Evolutionary conservation across 64 coral and sea anemone genomes (phyloP).

Genomic region (Dendrophyllia cribrosa): DNA sequence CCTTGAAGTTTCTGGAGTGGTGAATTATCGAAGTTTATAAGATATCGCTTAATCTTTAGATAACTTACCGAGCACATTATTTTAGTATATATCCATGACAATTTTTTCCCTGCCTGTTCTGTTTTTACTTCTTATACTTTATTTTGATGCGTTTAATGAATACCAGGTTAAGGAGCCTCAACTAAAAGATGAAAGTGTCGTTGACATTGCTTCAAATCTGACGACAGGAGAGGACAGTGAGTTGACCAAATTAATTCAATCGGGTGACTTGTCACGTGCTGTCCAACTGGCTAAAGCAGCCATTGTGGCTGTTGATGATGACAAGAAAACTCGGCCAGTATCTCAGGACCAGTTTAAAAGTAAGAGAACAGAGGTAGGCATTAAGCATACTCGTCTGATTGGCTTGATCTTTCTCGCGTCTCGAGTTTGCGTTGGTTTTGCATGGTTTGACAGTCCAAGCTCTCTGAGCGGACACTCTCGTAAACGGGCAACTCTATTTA

Average conservation of each 20-base stretch:
- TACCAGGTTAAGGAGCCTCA: constrained; percentile 14
- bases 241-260: constrained; percentile 35
- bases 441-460: too few species aligned
- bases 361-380: not conserved
- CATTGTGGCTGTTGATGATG: constrained; percentile 13
- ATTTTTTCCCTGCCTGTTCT: not conserved
- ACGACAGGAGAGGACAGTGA: constrained; percentile 17
- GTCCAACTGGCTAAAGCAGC: constrained; percentile 23
- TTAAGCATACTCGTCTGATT: too few species aligned
- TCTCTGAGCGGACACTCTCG: too few species aligned
- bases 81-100: too few species aligned
- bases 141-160: not conserved
- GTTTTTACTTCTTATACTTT: not conserved
- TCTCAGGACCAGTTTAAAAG: not conserved
- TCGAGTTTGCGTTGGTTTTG: too few species aligned
- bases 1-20: too few species aligned
- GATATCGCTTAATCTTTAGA: too few species aligned
- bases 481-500: too few species aligned
- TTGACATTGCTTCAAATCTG: not conserved
- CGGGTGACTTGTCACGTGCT: constrained; percentile 18
- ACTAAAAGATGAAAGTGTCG: not conserved
- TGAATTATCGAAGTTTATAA: too few species aligned
- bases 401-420: too few species aligned
- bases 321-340: not conserved
- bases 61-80: too few species aligned